Evolutionary conservation across 2,113 vertebrate species (phyloP).

Genomic region (Ivindomyrus marchei): DNA sequence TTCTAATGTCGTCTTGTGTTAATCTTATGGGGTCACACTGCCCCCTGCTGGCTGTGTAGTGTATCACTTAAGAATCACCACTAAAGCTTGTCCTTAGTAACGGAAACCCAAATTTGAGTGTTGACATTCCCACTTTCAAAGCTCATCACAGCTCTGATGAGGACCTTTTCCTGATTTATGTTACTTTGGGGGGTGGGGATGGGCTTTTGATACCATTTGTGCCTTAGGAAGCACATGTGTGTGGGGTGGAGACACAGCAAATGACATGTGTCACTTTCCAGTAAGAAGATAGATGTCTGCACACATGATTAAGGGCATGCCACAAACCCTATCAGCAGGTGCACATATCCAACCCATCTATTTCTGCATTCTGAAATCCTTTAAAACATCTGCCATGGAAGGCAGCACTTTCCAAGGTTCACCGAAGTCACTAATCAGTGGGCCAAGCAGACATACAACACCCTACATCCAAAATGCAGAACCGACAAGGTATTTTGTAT

Average conservation of each 20-base stretch:
- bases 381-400: background rate
- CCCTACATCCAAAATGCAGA: background rate
- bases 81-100: background rate
- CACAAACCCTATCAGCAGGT: background rate
- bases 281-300: background rate
- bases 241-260: conserved; percentile 34
- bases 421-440: background rate
- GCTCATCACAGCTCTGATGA: background rate
- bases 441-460: background rate
- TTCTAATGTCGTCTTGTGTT: background rate
- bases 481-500: background rate
- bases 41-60: background rate
- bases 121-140: conserved; percentile 1
- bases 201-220: conserved; percentile 39
- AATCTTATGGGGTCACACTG: background rate
- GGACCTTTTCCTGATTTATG: background rate
- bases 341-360: background rate
- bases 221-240: conserved; percentile 46
- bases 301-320: background rate
- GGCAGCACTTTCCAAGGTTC: background rate
- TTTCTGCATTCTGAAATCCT: background rate
- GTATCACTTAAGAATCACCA: background rate
- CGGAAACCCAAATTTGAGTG: background rate
- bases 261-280: background rate
- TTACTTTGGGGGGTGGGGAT: background rate